Percentiles rank a stretch among this genome's conserved stretches.
Conservation (phyloP, 1,140 invertebrate genomes). For the Neodiprion lecontei region DNA sequence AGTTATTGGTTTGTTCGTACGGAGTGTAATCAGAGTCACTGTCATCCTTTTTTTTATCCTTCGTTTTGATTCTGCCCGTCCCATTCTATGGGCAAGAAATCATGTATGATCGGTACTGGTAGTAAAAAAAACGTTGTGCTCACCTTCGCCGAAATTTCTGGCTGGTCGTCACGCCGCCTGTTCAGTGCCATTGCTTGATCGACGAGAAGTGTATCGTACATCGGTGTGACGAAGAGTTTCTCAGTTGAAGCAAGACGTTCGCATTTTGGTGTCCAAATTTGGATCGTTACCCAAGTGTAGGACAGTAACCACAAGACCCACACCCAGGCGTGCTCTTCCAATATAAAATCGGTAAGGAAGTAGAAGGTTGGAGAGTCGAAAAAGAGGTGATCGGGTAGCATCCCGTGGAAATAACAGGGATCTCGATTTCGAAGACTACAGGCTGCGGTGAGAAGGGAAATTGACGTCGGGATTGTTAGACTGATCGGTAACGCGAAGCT, state of each 20-base stretch:
- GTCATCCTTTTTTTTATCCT: too few species aligned
- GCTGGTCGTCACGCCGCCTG: conserved; percentile 75
- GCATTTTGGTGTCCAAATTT: conserved; percentile 81
- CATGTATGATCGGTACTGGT: too few species aligned
- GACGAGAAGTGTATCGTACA: conserved; percentile 82
- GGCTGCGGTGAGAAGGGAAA: conserved; percentile 69
- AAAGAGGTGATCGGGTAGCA: conserved; percentile 73
- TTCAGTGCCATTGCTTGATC: conserved; percentile 90
- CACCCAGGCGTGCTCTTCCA: conserved; percentile 71
- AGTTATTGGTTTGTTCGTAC: too few species aligned
- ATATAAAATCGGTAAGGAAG: conserved; percentile 64
- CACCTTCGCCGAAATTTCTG: conserved; percentile 66
- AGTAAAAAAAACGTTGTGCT: background rate
- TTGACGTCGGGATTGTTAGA: conserved; percentile 72
- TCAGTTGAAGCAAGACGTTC: conserved; percentile 82
- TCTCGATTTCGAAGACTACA: conserved; percentile 68
- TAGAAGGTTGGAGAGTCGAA: conserved; percentile 68
- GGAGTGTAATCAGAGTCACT: too few species aligned
- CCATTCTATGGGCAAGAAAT: too few species aligned
- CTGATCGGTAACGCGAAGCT: conserved; percentile 81
- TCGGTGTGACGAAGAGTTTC: conserved; percentile 81
- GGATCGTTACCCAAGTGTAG: conserved; percentile 81
- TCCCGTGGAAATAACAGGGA: conserved; percentile 67
- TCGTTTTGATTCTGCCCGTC: too few species aligned
- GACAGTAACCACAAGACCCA: conserved; percentile 80